Conservation (phyloP, 2,888 invertebrate species). For the Macrosiphum euphorbiae region DNA sequence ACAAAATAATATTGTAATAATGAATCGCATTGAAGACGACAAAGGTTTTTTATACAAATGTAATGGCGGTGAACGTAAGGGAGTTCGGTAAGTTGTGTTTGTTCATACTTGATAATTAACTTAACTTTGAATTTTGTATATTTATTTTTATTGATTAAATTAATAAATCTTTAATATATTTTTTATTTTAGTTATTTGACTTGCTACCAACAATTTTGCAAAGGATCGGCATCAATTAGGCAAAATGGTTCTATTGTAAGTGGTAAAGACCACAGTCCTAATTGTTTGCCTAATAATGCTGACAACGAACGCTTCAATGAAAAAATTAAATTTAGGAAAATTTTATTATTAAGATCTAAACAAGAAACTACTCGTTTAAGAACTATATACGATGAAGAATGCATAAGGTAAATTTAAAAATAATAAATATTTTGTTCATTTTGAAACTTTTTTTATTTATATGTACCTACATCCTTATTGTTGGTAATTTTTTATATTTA, state of each 20-base stretch:
- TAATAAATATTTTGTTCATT: slow-evolving; percentile 6
- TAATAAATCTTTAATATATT: background rate
- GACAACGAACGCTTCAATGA: background rate
- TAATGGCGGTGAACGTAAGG: no score
- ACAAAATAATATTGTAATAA: no score
- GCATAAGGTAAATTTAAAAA: slow-evolving; percentile 12
- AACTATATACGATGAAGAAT: background rate
- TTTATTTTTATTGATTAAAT: background rate
- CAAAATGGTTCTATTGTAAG: background rate
- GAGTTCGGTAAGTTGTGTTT: no score
- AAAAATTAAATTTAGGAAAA: background rate
- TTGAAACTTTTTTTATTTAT: no score
- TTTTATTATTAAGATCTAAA: background rate
- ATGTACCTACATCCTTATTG: no score
- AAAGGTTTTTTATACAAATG: no score
- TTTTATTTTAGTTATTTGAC: background rate
- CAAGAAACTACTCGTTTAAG: background rate
- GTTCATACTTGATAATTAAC: background rate
- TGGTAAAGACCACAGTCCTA: background rate
- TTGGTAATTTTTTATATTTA: no score
- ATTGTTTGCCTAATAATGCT: background rate
- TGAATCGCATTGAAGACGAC: no score
- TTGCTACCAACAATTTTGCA: background rate
- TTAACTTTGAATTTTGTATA: background rate
- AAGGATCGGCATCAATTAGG: background rate